phyloP scores from a whole-genome alignment of 1,140 invertebrate species.

The Uloborus diversus region DNA sequence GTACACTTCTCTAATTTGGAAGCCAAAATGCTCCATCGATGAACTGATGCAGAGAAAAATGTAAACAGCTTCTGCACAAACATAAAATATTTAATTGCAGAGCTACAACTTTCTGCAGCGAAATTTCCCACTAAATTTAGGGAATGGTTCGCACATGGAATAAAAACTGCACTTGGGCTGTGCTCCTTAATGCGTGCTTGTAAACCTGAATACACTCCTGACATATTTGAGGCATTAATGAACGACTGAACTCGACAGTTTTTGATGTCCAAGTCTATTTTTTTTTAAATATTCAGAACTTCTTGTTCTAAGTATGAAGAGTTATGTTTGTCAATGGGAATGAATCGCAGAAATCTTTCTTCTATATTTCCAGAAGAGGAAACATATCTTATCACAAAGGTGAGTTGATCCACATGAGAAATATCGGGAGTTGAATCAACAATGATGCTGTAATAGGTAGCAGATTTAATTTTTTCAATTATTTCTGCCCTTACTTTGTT shows the following conservation, averaged over 20 bases:
- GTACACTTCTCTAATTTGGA: too few species aligned
- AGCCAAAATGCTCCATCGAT: too few species aligned
- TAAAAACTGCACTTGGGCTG: constrained; percentile 15
- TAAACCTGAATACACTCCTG: constrained; percentile 56
- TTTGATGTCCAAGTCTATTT: constrained; percentile 45
- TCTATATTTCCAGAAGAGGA: constrained; percentile 21
- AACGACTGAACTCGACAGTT: constrained; percentile 59
- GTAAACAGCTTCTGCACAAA: too few species aligned
- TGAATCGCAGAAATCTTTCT: constrained; percentile 25
- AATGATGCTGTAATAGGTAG: constrained; percentile 64
- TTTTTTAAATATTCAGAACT: too few species aligned
- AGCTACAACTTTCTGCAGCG: too few species aligned
- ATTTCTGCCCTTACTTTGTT: constrained; percentile 9
- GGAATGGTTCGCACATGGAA: constrained; percentile 8
- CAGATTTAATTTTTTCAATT: constrained; percentile 28
- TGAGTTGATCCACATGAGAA: constrained; percentile 64
- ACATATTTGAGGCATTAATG: constrained; percentile 59
- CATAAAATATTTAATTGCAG: too few species aligned
- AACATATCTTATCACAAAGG: constrained; percentile 60
- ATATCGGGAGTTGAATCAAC: constrained; percentile 65
- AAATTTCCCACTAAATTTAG: too few species aligned
- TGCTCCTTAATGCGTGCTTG: constrained; percentile 37
- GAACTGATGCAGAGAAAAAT: too few species aligned
- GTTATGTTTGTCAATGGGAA: background rate
- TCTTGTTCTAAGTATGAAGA: background rate